Conservation (phyloP, 2,888 invertebrate species). For the Caenorhabditis macrosperma region DNA sequence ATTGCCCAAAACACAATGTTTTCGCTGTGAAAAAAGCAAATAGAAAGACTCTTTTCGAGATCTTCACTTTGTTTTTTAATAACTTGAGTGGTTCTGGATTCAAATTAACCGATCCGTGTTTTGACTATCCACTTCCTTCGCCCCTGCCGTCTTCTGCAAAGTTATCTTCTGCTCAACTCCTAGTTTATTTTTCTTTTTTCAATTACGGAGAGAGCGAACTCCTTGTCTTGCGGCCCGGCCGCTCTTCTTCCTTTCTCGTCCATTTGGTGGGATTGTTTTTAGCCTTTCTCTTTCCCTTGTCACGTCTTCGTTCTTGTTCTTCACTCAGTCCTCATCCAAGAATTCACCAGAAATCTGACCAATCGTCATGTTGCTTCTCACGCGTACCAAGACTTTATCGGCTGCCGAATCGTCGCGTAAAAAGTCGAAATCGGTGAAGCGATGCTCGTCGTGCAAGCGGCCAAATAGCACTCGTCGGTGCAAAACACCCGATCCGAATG, state of each 20-base stretch:
- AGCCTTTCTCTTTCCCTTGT: not conserved
- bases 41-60: not conserved
- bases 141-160: constrained; percentile 19
- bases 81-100: not conserved
- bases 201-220: constrained; percentile 44
- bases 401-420: constrained; percentile 56
- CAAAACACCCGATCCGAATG: constrained; percentile 54
- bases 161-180: not conserved
- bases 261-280: constrained; percentile 41
- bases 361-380: constrained; percentile 58
- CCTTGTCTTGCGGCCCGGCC: constrained; percentile 10
- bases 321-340: not conserved
- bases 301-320: constrained; percentile 3
- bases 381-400: constrained; percentile 62
- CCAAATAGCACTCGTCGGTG: constrained; percentile 46
- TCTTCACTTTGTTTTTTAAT: too few relatives aligned
- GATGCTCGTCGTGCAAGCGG: constrained; percentile 59
- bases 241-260: not conserved
- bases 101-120: too few relatives aligned
- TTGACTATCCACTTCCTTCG: not conserved
- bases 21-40: not conserved
- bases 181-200: constrained; percentile 36
- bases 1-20: not conserved
- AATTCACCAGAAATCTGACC: not conserved
- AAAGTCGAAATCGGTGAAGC: constrained; percentile 57